Evolutionary conservation across 2,113 vertebrate genomes (phyloP).

Genomic region (Phasianus colchicus): DNA sequence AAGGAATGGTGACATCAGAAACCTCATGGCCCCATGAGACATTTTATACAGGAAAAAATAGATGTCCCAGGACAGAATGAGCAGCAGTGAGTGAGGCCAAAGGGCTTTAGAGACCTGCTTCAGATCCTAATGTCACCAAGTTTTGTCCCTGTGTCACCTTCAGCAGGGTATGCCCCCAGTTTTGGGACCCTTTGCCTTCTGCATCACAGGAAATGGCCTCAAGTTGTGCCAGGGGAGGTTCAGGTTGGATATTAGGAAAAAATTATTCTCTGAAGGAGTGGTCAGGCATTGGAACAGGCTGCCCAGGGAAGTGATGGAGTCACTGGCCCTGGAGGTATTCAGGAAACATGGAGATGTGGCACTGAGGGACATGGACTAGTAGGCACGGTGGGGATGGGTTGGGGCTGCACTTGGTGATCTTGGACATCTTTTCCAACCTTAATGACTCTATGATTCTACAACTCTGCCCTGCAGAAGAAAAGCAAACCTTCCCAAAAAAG

Average conservation of each 20-base stretch:
- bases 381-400: too few species aligned
- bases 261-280: too few species aligned
- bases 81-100: neutral
- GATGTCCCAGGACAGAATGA: neutral
- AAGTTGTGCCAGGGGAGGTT: too few species aligned
- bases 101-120: neutral
- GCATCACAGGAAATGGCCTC: neutral
- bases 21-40: accelerated
- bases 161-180: neutral
- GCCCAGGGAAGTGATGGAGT: too few species aligned
- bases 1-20: neutral
- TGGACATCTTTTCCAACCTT: too few species aligned
- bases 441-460: too few species aligned
- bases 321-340: too few species aligned
- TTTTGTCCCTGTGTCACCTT: accelerated
- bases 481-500: neutral
- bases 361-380: too few species aligned
- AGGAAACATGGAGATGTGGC: too few species aligned
- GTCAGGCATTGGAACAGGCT: too few species aligned
- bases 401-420: too few species aligned
- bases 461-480: neutral
- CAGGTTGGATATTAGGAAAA: too few species aligned
- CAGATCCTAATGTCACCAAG: accelerated
- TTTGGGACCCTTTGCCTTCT: accelerated
- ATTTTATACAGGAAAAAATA: neutral